These are phyloP conservation scores for Heliconius charithonia DNA, from an alignment of 2,888 invertebrate genomes.

Conservation along the genomic window DNA sequence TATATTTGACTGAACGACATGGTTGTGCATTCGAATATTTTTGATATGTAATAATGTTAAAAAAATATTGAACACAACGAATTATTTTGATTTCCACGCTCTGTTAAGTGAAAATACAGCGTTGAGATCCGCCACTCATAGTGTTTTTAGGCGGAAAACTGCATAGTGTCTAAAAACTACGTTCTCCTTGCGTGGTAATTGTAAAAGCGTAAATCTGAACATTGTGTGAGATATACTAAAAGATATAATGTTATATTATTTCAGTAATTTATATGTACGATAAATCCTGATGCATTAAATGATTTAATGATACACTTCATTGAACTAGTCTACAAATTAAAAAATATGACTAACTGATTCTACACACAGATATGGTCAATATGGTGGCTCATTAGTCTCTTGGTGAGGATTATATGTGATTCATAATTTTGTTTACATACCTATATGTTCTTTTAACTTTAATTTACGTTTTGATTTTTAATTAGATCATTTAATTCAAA, in stretches of 20 bases:
- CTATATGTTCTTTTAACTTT: neutral
- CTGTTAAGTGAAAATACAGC: neutral
- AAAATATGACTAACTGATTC: constrained; percentile 26
- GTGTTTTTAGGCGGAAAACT: neutral
- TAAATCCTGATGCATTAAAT: neutral
- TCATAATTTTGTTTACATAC: neutral
- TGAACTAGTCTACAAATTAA: neutral
- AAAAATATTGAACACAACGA: too few species aligned
- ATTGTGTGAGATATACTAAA: neutral
- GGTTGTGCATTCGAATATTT: neutral
- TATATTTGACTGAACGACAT: neutral
- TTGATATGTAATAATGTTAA: neutral
- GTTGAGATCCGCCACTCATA: neutral
- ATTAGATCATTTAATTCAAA: neutral
- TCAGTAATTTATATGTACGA: neutral
- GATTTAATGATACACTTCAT: constrained; percentile 15
- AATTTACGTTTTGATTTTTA: neutral
- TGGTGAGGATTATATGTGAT: neutral
- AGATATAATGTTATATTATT: neutral
- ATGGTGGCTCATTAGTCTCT: constrained; percentile 15
- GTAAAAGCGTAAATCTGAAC: neutral
- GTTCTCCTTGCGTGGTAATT: neutral
- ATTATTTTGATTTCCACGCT: too few species aligned
- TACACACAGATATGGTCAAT: constrained; percentile 21
- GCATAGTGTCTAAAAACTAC: neutral